Base-by-base conservation (phyloP, 2,797 vertebrate species). In the Anniella stebbinsi region DNA sequence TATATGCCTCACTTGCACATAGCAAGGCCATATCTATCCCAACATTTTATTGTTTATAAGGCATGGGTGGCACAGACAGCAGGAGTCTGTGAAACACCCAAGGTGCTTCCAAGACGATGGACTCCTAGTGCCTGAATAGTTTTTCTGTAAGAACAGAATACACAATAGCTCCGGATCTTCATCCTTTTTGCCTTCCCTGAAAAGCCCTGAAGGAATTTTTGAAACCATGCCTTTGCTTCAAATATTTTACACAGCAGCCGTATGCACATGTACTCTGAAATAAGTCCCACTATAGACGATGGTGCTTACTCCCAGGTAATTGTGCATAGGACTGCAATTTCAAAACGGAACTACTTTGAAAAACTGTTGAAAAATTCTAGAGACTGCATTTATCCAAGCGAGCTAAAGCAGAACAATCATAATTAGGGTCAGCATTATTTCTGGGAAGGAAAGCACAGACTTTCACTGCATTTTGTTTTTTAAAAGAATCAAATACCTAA, bases 161-260 rank as follows among this genome's bases (percentile, higher is more conserved):
- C 9, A n/a, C 12, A 88, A 45, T 23, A 54, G 36, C 18, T 41
- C 0, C 33, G n/a, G n/a, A 4, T 28, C 87, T 25, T 0, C 0
- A 0, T 30, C 45, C 3, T 2, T 0, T 0, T 17, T 1, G 11
- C 54, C 15, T 51, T 78, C 1, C 0, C 18, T 88, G 77, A 51
- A 73, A 94, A 92, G 78, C 12, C 41, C 11, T n/a, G 54, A 0
- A 76, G 0, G 45, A 0, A 0, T 15, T 8, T 33, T 11, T 90
- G 76, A 86, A 80, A 81, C n/a, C 6, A 48, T 57, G 63, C 38
- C 36, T 51, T 75, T 5, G 9, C 38, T 51, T 69, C 33, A 54
- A 77, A 54, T 57, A 45, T 78, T 84, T 69, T 18, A 33, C 17
- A 45, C 2, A 67, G 38, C 25, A 45, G 3, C 15, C 38, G 12